Evolutionary conservation across 2,888 invertebrate genomes (phyloP).

Genomic region (Xestia xanthographa): DNA sequence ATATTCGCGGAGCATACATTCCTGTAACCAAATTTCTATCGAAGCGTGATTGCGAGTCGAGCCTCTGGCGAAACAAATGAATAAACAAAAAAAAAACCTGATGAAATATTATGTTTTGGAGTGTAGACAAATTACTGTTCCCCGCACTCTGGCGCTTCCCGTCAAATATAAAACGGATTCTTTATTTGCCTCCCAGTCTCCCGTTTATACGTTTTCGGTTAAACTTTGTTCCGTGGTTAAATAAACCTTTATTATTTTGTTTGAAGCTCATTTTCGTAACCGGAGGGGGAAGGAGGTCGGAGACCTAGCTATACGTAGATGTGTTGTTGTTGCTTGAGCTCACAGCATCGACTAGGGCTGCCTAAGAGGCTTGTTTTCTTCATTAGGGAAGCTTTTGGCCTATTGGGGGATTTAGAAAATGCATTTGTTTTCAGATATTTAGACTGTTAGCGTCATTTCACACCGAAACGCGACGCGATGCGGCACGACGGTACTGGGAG

Average conservation of each 20-base stretch:
- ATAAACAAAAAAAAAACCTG: conserved; percentile 63
- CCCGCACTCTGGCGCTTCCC: conserved; percentile 59
- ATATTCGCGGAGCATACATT: conserved; percentile 53
- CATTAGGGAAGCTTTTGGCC: not conserved
- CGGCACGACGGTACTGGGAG: too few species aligned
- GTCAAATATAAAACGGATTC: conserved; percentile 69
- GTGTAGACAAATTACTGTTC: conserved; percentile 66
- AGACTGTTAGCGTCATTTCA: too few species aligned
- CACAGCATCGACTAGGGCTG: conserved; percentile 6
- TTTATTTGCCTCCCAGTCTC: conserved; percentile 65
- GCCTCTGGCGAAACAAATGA: conserved; percentile 63
- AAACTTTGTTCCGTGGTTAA: conserved; percentile 68
- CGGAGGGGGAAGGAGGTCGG: conserved; percentile 44
- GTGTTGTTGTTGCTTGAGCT: conserved; percentile 14
- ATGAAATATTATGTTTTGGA: conserved; percentile 70
- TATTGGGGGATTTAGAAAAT: not conserved
- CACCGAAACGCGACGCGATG: too few species aligned
- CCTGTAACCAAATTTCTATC: conserved; percentile 62
- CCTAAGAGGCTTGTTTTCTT: conserved; percentile 16
- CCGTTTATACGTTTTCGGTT: conserved; percentile 66
- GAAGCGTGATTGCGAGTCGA: conserved; percentile 65
- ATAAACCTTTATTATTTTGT: conserved; percentile 72
- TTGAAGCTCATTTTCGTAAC: conserved; percentile 68
- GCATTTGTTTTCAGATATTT: not conserved
- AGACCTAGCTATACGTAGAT: conserved; percentile 28